Percentiles rank a stretch among this genome's conserved stretches.
phyloP scores from a whole-genome alignment of 2,797 vertebrate species.

The Nannoperca australis region DNA sequence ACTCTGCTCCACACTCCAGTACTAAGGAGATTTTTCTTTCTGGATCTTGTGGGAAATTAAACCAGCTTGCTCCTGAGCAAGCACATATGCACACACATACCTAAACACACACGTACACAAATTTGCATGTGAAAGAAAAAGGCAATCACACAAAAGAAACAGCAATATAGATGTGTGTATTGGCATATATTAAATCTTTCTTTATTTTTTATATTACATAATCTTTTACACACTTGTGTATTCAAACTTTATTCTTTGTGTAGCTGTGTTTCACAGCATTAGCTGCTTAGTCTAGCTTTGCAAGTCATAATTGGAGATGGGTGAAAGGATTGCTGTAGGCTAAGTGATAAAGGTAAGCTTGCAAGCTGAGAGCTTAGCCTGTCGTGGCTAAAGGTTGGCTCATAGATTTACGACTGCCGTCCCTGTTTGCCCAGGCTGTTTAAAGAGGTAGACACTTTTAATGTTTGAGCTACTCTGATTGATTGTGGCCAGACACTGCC shows the following conservation, averaged over 20 bases:
- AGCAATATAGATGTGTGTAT: conserved; percentile 23
- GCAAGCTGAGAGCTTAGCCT: conserved; percentile 67
- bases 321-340: conserved; percentile 50
- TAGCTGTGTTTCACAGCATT: conserved; percentile 38
- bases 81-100: conserved; percentile 24
- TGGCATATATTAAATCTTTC: conserved; percentile 19
- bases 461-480: conserved; percentile 66
- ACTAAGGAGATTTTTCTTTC: conserved; percentile 77
- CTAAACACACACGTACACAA: conserved; percentile 19
- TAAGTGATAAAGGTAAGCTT: conserved; percentile 68
- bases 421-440: conserved; percentile 51
- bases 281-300: conserved; percentile 59
- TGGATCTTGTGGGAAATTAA: conserved; percentile 82
- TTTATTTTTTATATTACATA: conserved; percentile 16
- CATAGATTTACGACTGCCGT: conserved; percentile 65
- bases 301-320: conserved; percentile 58
- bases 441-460: conserved; percentile 64
- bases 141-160: conserved; percentile 30
- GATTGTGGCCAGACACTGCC: conserved; percentile 50
- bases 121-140: conserved; percentile 29
- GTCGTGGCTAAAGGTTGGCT: conserved; percentile 75
- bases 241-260: conserved; percentile 24
- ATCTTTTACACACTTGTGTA: conserved; percentile 21
- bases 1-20: conserved; percentile 57
- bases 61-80: conserved; percentile 52